A percentile compares a stretch with the other conserved stretches of the same genome.
These are phyloP conservation scores for Smittia sp. DNA, from an alignment of 2,888 invertebrate genomes.

Conservation along the genomic window DNA sequence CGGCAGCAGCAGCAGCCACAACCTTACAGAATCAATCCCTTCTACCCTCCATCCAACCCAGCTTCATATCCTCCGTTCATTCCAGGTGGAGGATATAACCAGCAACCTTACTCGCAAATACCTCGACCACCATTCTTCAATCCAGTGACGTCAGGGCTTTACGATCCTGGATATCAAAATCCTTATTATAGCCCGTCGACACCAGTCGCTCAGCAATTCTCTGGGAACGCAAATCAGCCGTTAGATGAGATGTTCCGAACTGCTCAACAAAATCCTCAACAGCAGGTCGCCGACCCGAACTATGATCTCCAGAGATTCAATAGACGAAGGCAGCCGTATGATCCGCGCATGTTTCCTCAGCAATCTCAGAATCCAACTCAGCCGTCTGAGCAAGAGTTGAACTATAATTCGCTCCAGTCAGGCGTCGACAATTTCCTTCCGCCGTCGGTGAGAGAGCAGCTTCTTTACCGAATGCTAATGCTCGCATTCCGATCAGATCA, in stretches of 20 bases:
- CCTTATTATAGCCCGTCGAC: slow-evolving; percentile 40
- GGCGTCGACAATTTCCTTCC: slow-evolving; percentile 59
- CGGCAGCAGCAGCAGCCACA: slow-evolving; percentile 58
- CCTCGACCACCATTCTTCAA: slow-evolving; percentile 42
- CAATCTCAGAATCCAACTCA: slow-evolving; percentile 42
- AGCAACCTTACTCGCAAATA: slow-evolving; percentile 42
- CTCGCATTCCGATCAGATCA: slow-evolving; percentile 66
- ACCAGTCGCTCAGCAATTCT: slow-evolving; percentile 7
- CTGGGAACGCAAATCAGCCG: background rate
- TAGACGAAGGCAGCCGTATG: slow-evolving; percentile 51
- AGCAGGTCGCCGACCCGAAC: slow-evolving; percentile 47
- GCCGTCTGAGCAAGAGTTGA: slow-evolving; percentile 44
- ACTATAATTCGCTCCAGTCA: slow-evolving; percentile 43
- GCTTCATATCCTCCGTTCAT: slow-evolving; percentile 41
- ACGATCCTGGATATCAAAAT: slow-evolving; percentile 40
- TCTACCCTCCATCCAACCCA: slow-evolving; percentile 33
- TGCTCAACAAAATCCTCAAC: slow-evolving; percentile 44
- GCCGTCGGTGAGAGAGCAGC: slow-evolving; percentile 67
- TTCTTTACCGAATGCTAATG: slow-evolving; percentile 69
- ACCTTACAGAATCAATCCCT: slow-evolving; percentile 32
- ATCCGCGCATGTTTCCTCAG: slow-evolving; percentile 49
- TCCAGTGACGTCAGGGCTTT: slow-evolving; percentile 20
- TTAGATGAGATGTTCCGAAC: slow-evolving; percentile 44
- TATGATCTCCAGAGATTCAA: slow-evolving; percentile 57
- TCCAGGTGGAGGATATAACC: slow-evolving; percentile 18